Evolutionary conservation across 2,888 invertebrate species (phyloP).

Genomic region (Oasisia sp.): DNA sequence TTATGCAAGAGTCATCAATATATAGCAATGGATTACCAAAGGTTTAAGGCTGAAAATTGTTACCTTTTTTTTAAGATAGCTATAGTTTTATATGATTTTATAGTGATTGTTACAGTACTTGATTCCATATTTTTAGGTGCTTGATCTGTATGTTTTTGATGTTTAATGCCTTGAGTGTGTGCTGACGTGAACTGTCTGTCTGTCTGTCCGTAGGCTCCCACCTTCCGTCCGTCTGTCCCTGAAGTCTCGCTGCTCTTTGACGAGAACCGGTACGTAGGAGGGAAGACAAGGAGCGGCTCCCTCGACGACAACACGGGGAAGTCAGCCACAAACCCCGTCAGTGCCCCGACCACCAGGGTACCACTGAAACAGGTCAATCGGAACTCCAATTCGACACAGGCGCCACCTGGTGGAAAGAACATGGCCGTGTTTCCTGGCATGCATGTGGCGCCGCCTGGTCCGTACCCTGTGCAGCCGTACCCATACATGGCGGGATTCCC

Average conservation of each 20-base stretch:
- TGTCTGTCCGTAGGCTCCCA: neutral
- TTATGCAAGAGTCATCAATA: too few relatives aligned
- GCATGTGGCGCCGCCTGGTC: neutral
- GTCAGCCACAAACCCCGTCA: neutral
- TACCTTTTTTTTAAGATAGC: too few relatives aligned
- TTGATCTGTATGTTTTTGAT: neutral
- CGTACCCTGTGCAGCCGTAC: neutral
- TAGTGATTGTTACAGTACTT: neutral
- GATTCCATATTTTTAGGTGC: neutral
- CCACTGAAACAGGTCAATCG: slow-evolving; percentile 30
- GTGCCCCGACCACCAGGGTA: neutral
- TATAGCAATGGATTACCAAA: too few relatives aligned
- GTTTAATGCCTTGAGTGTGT: neutral
- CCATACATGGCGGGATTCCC: neutral
- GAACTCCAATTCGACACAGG: neutral
- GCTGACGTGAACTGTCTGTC: neutral
- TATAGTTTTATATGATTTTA: neutral
- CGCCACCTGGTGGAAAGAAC: neutral
- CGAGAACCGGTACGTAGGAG: slow-evolving; percentile 29
- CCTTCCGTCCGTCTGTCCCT: slow-evolving; percentile 57
- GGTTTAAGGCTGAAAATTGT: too few relatives aligned
- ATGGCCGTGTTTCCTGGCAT: neutral
- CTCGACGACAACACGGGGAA: neutral
- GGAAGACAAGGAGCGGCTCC: neutral
- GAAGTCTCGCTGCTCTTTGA: slow-evolving; percentile 59